Evolutionary conservation across 2,797 vertebrate genomes (phyloP).

Genomic region (Anolis apletophallus): DNA sequence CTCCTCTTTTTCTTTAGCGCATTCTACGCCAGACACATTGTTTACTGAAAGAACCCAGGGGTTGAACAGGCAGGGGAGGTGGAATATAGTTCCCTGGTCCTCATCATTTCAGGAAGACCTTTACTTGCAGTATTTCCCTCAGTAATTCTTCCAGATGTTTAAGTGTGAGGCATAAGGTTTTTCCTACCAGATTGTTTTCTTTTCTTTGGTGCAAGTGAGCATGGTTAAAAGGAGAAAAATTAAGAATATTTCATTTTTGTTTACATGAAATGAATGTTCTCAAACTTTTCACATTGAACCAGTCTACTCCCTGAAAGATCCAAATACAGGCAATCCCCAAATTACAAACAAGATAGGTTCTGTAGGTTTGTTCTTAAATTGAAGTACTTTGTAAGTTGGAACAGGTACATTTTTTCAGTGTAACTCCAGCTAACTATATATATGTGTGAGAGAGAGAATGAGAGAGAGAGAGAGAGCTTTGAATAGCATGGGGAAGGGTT

Average conservation of each 20-base stretch:
- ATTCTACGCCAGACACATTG: constrained; percentile 23
- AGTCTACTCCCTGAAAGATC: neutral
- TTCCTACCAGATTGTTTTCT: constrained; percentile 33
- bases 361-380: no score
- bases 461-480: no score
- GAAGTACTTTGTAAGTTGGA: no score
- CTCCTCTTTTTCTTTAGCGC: neutral
- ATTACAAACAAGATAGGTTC: no score
- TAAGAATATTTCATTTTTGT: constrained; percentile 37
- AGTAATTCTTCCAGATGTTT: constrained; percentile 47
- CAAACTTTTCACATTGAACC: neutral
- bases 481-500: no score
- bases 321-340: neutral
- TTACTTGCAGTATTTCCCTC: constrained; percentile 45
- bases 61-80: constrained; percentile 24
- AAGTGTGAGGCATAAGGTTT: constrained; percentile 5
- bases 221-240: constrained; percentile 51
- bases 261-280: constrained; percentile 39
- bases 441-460: no score
- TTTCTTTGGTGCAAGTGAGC: constrained; percentile 61
- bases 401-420: no score
- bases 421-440: no score
- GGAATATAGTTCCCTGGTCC: constrained; percentile 51
- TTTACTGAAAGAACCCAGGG: neutral
- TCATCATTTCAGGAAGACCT: constrained; percentile 57